Base-by-base conservation (phyloP, 1,140 invertebrate genomes). In the Galleria mellonella region DNA sequence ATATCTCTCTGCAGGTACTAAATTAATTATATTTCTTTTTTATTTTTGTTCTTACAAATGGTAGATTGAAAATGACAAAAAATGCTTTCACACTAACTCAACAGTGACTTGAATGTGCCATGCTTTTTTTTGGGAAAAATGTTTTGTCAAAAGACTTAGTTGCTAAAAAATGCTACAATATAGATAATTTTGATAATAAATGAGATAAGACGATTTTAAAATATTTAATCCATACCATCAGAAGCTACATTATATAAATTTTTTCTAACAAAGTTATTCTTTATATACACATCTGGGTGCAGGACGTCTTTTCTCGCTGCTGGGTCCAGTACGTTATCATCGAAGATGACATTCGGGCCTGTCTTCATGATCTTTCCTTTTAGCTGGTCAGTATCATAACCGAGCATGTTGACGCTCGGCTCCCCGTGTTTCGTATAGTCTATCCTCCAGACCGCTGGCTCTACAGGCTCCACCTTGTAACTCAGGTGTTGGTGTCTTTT, bases 351-450 rank as follows among this genome's bases (percentile, higher is more conserved):
- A 15, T 44, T 66, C 3, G 64, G 51, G 0, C 68, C 63, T 0
- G 55, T 52, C 33, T 73, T 70, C 4, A 65, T 55, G 0, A 73
- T 41, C 13, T 72, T 72, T 4, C 54, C 61, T 17, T 67, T 63
- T 0, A 70, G 35, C 9, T 50, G 46, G 10, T 69, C 62, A 1
- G 50, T 30, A 5, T 59, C 56, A 13, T 51, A 68, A 0, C 39
- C 60, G 14, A 81, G 63, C 42, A 66, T 44, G 37, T 72, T 64
- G 0, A 72, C 7, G 29, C 64, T 73, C 0, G 73, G 71, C 8
- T 74, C 68, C 0, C 71, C 76, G 41, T 83, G 76, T 27, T 81
- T 81, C 56, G 62, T 65, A 45, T 82, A 82, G 40, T 82, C 77
- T 32, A 82, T 79, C 29, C 72, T 53, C 81, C 81, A 84, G 5